Base-by-base conservation (phyloP, 1,140 invertebrate species). In the Drosophila carrolli region DNA sequence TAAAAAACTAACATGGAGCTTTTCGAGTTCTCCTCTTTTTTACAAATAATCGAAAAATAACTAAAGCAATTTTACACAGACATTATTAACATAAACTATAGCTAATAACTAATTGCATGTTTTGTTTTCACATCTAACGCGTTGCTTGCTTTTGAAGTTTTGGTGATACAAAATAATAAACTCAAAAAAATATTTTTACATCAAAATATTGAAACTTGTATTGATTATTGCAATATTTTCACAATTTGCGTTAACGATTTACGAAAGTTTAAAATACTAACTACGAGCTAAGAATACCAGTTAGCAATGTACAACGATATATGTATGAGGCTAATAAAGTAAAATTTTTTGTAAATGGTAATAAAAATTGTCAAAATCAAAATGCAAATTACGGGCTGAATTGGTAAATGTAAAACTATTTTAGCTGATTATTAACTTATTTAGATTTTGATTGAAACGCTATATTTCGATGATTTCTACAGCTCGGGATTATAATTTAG, bases 1-100 rank as follows among this genome's bases (percentile, higher is more conserved):
- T 85, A 80, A 72, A 80, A 85, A 84, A 76, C 76, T 85, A 84
- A 60, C 72, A 51, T 63, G 57, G 55, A 71, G 72, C 43, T 71
- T 35, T 60, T 74, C 37, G 44, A 19, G 65, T 46, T 60, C 38
- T 73, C 54, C 60, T 62, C 58, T 84, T 75, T 75, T 83, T 71
- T 84, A 84, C 76, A 84, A 84, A 84, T 84, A 77, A 84, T 84
- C 62, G 72, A 84, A 83, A 82, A 75, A 80, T 73, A 84, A 84
- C 76, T 84, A 84, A 80, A 84, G 47, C 72, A 77, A 80, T 54
- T 80, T 76, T 77, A 84, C 61, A 82, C 74, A 80, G 48, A 67
- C 48, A 57, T 63, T 65, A 48, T 67, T 35, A 76, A 72, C 62
- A 67, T 73, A 84, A 83, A 62, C 54, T 76, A 84, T 47, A 58